Base-by-base conservation (phyloP, 2,113 vertebrate species). In the Capricornis sumatraensis region DNA sequence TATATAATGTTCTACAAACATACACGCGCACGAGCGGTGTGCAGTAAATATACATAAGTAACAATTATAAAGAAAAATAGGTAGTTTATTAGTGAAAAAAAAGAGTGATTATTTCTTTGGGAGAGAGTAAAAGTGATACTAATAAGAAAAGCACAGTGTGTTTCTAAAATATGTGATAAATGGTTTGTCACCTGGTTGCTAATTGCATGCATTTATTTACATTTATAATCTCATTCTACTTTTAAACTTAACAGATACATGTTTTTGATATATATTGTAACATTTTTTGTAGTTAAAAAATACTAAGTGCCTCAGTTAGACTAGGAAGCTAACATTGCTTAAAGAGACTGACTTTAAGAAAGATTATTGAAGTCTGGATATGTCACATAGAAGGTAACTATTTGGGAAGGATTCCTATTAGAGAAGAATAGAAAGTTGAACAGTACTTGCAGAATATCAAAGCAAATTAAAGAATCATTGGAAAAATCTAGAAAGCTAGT, bases 21-120 rank as follows among this genome's bases (percentile, higher is more conserved):
- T 6, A 27, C 6, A 85, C n/a, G 16, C 2, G 7, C 23, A 81
- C 0, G 2, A 78, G 21, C 0, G 0, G 12, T 52, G 28, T 52
- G 12, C 36, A 4, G 2, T 84, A 60, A 91, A 33, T 28, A 78
- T 9, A 67, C 14, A 52, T 16, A 83, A 87, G 6, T 62, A 45
- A 43, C 15, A 94, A 76, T 27, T n/a, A 27, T 58, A 40, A 78
- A 60, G 25, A 74, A 25, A 91, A 78, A n/a, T 2, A 21, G 28
- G 14, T 21, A 0, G 4, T 55, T n/a, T 76, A 55, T 55, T 27
- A 40, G 36, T 8, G 4, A 43, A 94, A 86, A 30, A 71, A 23
- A 11, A 36, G 5, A 43, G 4, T 52, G 57, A 64, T 67, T 85
- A 43, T 84, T 57, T 84, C 36, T 50, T 3, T 67, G 6, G 25